phyloP scores from a whole-genome alignment of 2,888 invertebrate species.

The Pardosa pseudoannulata region DNA sequence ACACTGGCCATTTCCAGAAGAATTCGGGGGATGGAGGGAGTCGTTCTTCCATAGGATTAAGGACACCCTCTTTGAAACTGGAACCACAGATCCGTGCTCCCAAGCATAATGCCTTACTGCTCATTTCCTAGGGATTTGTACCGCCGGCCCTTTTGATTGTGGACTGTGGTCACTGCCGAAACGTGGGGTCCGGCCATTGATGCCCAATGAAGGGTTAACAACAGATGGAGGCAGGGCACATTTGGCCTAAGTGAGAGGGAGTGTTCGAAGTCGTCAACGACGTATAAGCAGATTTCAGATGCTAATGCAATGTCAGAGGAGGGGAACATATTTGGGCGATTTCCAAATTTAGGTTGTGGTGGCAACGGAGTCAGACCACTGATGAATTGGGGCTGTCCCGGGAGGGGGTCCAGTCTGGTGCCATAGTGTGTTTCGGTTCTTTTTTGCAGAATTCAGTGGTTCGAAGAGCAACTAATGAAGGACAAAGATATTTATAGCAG shows the following conservation, averaged over 20 bases:
- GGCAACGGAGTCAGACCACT: too few species aligned
- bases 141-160: background rate
- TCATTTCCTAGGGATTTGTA: background rate
- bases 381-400: too few species aligned
- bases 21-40: background rate
- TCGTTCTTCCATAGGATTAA: background rate
- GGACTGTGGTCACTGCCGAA: background rate
- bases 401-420: too few species aligned
- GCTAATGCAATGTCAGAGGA: background rate
- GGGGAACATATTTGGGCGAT: too few species aligned
- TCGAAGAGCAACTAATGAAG: too few species aligned
- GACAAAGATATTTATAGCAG: too few species aligned
- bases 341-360: too few species aligned
- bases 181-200: conserved; percentile 8
- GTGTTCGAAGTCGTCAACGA: background rate
- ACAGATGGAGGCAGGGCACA: background rate
- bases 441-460: too few species aligned
- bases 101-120: background rate
- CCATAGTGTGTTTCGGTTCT: too few species aligned
- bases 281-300: conserved; percentile 1
- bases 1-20: background rate
- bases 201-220: background rate
- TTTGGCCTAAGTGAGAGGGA: background rate
- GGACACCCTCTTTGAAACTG: background rate
- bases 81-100: background rate